phyloP scores from a whole-genome alignment of 1,140 invertebrate species.

The Cydia pomonella region DNA sequence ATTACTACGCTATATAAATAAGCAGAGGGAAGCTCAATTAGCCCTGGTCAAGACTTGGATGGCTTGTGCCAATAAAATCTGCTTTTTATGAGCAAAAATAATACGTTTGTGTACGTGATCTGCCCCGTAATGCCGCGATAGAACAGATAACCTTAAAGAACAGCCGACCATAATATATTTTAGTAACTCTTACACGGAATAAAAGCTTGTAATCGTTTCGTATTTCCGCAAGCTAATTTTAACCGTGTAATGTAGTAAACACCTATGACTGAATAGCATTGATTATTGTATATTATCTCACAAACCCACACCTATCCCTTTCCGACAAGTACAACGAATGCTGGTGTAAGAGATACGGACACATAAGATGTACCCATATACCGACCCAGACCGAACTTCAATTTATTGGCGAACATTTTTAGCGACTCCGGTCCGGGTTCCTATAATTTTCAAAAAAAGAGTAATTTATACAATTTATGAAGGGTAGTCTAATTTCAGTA shows the following conservation, averaged over 20 bases:
- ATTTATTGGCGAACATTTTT: too few species aligned
- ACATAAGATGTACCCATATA: too few species aligned
- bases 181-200: conserved; percentile 1
- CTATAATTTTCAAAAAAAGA: not conserved
- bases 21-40: conserved; percentile 1
- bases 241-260: not conserved
- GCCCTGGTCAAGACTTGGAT: conserved; percentile 5
- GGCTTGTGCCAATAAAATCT: conserved; percentile 10
- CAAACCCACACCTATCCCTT: too few species aligned
- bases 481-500: not conserved
- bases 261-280: not conserved
- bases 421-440: too few species aligned
- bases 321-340: too few species aligned
- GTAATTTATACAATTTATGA: not conserved
- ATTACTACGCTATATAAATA: conserved; percentile 6
- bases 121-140: not conserved
- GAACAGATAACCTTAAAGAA: conserved; percentile 9
- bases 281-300: not conserved
- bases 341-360: not conserved
- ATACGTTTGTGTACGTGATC: conserved; percentile 14
- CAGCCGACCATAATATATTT: not conserved
- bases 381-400: too few species aligned
- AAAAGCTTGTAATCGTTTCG: not conserved
- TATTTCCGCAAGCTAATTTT: not conserved
- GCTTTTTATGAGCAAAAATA: conserved; percentile 21